Conservation (phyloP, 2,797 vertebrate genomes). For the Macropus fuliginosus region DNA sequence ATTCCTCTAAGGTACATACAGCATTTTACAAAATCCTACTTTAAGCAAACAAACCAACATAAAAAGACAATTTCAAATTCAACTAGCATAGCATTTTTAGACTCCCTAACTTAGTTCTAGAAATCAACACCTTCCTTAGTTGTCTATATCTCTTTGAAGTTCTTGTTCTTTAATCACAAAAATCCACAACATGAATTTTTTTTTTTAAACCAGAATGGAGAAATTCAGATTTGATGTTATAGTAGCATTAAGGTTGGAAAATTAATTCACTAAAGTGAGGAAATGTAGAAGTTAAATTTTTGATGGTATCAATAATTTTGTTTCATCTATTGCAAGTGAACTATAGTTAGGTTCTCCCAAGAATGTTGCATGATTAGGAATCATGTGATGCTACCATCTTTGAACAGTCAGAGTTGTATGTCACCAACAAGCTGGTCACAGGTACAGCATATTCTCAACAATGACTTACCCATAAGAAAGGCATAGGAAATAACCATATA, state of each 20-base stretch:
- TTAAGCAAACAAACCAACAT: neutral
- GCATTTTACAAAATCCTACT: neutral
- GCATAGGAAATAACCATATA: neutral
- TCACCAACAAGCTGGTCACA: neutral
- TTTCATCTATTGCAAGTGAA: neutral
- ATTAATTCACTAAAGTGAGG: neutral
- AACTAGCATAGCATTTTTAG: slow-evolving; percentile 49
- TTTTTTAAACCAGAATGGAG: neutral
- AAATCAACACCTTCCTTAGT: slow-evolving; percentile 37
- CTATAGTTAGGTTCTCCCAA: neutral
- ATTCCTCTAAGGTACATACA: neutral
- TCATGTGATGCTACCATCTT: neutral
- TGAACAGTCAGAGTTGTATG: neutral
- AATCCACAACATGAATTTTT: neutral
- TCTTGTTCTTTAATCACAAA: neutral
- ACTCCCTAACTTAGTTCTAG: slow-evolving; percentile 44
- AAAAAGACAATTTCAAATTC: slow-evolving; percentile 59
- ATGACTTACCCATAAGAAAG: neutral
- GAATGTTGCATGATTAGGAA: neutral
- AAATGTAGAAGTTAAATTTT: neutral
- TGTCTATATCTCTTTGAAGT: neutral
- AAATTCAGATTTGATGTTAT: neutral
- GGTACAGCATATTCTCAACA: neutral
- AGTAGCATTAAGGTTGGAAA: neutral
- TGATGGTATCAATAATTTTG: neutral